Evolutionary conservation across 2,113 vertebrate species (phyloP), one percentile per base, ranked within the genome.

Genomic region (Synchiropus splendidus): DNA sequence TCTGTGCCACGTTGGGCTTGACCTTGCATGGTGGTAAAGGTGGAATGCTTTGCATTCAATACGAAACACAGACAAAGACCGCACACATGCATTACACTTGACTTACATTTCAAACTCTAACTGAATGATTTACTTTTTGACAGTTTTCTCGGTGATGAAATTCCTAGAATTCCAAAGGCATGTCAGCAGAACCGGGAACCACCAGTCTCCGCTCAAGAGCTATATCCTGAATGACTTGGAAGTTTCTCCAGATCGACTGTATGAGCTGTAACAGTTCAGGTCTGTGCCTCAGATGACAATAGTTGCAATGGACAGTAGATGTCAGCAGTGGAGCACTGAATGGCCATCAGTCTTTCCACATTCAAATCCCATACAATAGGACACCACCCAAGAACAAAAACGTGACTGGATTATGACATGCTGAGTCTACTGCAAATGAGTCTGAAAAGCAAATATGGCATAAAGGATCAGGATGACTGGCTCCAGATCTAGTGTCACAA

Each of bases 291-390:
- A 44, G 36, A 59, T 49, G 45, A 59, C 54, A 59, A 37, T 48
- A 45, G 33, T 55, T 39, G 36, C 12, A 41, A 48, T 71, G 67
- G 64, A 66, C 81, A 83, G 83, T 59, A 86, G 83, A 75, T 80
- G 85, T 81, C 82, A 82, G 80, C 70, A 84, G 65, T 76, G 72
- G 62, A 67, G 69, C 70, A 71, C 17, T 31, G 43, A 60, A 48
- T 14, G 21, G 21, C 8, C 21, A 27, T 27, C 21, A 5, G 21
- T 27, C 21, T 27, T 8, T 27, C 4, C 4, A 8, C 14, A 30
- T n/a, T 45, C 31, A 60, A n/a, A 45, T 27, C 21, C 8, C 21
- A 27, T 27, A 8, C 21, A 27, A 8, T 27, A n/a, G n/a, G n/a
- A n/a, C 21, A 27, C 21, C 21, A 27, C 21, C 21, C 21, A 5